Evolutionary conservation across 2,113 vertebrate species (phyloP).

Genomic region (Phoxinus phoxinus): DNA sequence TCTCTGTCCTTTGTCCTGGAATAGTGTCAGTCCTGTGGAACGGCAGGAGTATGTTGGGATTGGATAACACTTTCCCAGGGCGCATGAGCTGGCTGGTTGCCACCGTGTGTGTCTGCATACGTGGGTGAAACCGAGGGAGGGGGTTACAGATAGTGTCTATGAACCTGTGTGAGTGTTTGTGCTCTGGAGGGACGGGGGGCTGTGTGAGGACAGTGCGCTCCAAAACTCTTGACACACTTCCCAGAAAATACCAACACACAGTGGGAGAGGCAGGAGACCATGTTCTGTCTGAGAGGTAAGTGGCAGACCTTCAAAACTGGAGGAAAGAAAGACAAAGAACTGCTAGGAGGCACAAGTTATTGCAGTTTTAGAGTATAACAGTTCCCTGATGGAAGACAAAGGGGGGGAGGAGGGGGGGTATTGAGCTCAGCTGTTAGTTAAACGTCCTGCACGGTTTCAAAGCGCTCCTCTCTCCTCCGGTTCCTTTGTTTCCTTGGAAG

Average conservation of each 20-base stretch:
- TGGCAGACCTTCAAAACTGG: conserved; percentile 32
- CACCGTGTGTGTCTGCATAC: conserved; percentile 44
- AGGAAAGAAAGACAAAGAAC: conserved; percentile 25
- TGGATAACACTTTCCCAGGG: conserved; percentile 49
- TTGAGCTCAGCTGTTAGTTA: conserved; percentile 37
- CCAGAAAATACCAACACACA: conserved; percentile 31
- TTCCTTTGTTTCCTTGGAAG: conserved; percentile 57
- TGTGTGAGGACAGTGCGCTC: conserved; percentile 48
- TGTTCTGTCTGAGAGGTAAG: conserved; percentile 64
- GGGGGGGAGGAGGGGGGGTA: not conserved
- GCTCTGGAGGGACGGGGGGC: conserved; percentile 24
- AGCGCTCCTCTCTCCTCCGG: conserved; percentile 36
- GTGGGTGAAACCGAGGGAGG: conserved; percentile 29
- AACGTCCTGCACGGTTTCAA: conserved; percentile 42
- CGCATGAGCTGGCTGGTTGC: conserved; percentile 54
- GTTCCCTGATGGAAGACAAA: conserved; percentile 35
- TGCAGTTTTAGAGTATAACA: conserved; percentile 10
- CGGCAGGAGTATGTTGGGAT: conserved; percentile 37
- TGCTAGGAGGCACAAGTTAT: not conserved
- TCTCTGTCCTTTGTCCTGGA: conserved; percentile 31
- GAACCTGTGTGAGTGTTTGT: conserved; percentile 55
- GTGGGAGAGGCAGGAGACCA: conserved; percentile 42
- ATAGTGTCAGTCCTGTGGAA: conserved; percentile 21
- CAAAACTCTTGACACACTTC: conserved; percentile 53
- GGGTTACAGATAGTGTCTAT: conserved; percentile 50